A percentile compares a stretch with the other conserved stretches of the same genome.
Conservation (phyloP, 2,797 vertebrate species). For the Chrysocyon brachyurus region DNA sequence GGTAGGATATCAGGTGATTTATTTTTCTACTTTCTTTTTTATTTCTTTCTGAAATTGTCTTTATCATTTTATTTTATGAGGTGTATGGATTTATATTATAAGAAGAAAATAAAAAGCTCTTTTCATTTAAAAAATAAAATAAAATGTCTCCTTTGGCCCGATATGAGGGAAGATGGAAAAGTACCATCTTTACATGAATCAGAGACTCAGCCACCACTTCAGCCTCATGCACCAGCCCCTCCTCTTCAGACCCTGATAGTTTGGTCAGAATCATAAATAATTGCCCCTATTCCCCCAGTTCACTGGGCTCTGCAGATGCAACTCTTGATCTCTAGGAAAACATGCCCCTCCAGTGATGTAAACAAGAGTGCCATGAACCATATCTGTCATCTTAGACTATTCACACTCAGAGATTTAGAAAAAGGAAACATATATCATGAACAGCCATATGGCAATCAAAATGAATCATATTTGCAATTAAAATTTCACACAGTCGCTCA, state of each 20-base stretch:
- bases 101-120: neutral
- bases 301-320: neutral
- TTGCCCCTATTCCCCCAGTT: neutral
- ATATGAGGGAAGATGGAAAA: neutral
- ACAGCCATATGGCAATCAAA: constrained; percentile 62
- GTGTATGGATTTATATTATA: neutral
- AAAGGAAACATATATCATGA: constrained; percentile 48
- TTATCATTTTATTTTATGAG: neutral
- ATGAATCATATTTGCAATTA: constrained; percentile 60
- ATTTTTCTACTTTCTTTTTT: neutral
- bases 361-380: neutral
- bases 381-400: neutral
- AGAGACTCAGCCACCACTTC: neutral
- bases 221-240: neutral
- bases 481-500: neutral
- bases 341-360: neutral
- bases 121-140: neutral
- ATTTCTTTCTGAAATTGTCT: neutral
- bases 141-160: neutral
- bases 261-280: neutral
- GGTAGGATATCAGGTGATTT: neutral
- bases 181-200: neutral
- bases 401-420: neutral
- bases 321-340: neutral
- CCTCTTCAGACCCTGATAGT: neutral